Evolutionary conservation across 2,113 vertebrate genomes (phyloP).

Genomic region (Eublepharis macularius): DNA sequence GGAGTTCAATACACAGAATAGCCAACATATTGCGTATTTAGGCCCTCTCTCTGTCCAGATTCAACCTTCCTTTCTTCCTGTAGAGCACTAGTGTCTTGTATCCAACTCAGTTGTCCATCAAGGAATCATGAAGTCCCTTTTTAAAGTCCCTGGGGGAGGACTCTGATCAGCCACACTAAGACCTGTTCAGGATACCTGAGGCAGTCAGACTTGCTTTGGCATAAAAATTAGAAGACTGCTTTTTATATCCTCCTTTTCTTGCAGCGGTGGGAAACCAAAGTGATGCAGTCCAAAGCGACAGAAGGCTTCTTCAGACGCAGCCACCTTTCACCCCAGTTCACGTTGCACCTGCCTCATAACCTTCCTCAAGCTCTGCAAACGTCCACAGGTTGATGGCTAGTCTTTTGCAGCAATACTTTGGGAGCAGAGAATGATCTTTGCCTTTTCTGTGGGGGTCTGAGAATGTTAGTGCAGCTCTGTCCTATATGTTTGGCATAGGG

Average conservation of each 20-base stretch:
- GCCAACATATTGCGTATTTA: too few relatives aligned
- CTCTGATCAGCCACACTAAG: background rate
- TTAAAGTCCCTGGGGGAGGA: background rate
- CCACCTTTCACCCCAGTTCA: constrained; percentile 75
- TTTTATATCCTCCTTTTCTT: constrained; percentile 15
- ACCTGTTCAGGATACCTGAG: background rate
- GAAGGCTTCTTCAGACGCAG: constrained; percentile 86
- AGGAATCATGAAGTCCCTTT: background rate
- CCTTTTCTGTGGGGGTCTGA: background rate
- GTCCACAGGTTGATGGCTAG: constrained; percentile 74
- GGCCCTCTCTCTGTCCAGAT: background rate
- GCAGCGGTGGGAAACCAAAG: constrained; percentile 95
- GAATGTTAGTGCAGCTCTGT: background rate
- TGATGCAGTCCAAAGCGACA: constrained; percentile 92
- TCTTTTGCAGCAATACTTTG: background rate
- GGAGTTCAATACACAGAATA: too few relatives aligned
- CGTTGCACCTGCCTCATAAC: constrained; percentile 82
- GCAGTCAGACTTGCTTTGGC: background rate
- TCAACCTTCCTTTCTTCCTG: background rate
- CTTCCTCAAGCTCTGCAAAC: constrained; percentile 76
- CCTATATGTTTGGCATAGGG: background rate
- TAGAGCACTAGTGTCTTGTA: background rate
- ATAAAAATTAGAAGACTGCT: background rate
- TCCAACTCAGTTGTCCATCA: background rate
- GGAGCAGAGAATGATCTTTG: constrained; percentile 2